Base-by-base conservation (phyloP, 2,113 vertebrate genomes). In the Balaeniceps rex region DNA sequence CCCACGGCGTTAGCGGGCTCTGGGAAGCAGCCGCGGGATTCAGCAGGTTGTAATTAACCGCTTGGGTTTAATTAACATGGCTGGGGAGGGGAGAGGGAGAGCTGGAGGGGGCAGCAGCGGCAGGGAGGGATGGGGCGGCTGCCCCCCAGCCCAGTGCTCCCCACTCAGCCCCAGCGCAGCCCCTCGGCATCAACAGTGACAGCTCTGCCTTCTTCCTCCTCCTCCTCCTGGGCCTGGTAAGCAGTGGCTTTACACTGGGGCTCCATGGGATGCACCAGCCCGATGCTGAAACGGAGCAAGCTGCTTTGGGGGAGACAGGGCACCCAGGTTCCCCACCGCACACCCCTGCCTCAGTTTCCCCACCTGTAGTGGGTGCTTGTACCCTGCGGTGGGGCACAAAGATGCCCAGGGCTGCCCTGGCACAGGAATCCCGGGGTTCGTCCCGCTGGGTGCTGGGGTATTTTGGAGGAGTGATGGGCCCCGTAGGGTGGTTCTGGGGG, bases 401-500 rank as follows among this genome's bases (percentile, higher is more conserved):
- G 6, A 21, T 29, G 3, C 72, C 13, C 28, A 19, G 51, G 29
- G 23, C 40, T 87, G 25, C 44, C 58, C 11, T 1, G 11, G 61
- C 0, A 0, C 34, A 8, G 34, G 8, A 40, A 70, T 19, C 16
- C 21, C 0, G 0, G n/a, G 24, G 33, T 44, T 72, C 4, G 1
- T 60, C 80, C 83, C 14, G 3, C 40, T 9, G 86, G 33, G 36
- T 21, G 17, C 63, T 47, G 54, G 29, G 38, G 36, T 19, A 28
- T 3, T 83, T 34, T 12, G 4, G 34, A 46, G 36, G 31, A 60
- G 29, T 71, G 15, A 47, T 79, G 46, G 15, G 33, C 18, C 24
- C 29, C 10, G 7, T 22, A 31, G 81, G 42, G 14, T 16, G 36
- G 17, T 58, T 16, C 55, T 38, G 69, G 47, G 31, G 31, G 26